These are phyloP conservation scores for Lanius ludovicianus DNA, from an alignment of 2,113 vertebrate genomes.

Conservation along the genomic window DNA sequence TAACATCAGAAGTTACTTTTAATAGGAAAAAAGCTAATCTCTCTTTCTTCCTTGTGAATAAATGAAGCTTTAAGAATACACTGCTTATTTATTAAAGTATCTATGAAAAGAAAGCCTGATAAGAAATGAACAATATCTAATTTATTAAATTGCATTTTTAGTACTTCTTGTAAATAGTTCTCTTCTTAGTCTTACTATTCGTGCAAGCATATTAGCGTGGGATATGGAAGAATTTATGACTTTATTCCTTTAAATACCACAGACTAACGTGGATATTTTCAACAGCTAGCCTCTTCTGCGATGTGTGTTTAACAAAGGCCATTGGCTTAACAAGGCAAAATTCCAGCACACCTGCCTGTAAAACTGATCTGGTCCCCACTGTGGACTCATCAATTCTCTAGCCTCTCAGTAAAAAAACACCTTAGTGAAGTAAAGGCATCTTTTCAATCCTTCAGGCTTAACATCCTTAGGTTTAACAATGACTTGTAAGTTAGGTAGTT, in stretches of 20 bases:
- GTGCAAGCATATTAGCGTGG: accelerated
- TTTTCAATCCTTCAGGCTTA: background rate
- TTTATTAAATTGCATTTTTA: background rate
- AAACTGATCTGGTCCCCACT: background rate
- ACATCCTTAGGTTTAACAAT: background rate
- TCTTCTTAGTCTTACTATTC: background rate
- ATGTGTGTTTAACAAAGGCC: background rate
- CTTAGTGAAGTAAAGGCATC: background rate
- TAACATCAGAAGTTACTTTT: background rate
- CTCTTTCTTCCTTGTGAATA: background rate
- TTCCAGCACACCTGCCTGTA: background rate
- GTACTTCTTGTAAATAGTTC: background rate
- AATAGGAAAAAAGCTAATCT: background rate
- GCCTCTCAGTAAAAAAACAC: background rate
- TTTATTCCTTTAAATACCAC: background rate
- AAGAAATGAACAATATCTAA: background rate
- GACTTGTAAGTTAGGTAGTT: background rate
- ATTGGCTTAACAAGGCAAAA: background rate
- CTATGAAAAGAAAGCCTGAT: background rate
- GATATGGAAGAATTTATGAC: background rate
- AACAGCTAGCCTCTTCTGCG: background rate
- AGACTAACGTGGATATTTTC: background rate
- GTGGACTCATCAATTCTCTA: background rate
- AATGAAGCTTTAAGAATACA: background rate
- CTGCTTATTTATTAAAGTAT: background rate